Percentiles rank a stretch among this genome's conserved stretches.
These are phyloP conservation scores for Drosophila triauraria DNA, from an alignment of 1,140 invertebrate species.

Conservation along the genomic window DNA sequence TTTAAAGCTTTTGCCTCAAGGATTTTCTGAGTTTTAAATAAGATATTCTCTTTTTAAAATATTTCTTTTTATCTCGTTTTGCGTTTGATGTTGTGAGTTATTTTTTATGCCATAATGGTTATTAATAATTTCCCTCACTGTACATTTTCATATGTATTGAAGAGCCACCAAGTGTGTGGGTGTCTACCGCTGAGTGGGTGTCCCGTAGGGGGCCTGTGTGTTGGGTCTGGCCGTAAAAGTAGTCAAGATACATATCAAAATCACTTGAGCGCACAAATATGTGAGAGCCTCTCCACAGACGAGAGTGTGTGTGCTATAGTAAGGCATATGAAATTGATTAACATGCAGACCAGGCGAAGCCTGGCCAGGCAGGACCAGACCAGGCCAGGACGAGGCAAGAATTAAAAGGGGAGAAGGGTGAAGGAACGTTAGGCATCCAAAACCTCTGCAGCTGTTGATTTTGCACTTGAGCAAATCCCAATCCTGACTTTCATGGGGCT, in stretches of 20 bases:
- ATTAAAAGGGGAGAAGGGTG: neutral
- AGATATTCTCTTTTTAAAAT: too few species aligned
- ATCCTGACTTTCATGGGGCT: conserved; percentile 51
- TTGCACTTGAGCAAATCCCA: conserved; percentile 60
- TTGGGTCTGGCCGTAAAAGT: conserved; percentile 43
- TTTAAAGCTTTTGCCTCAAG: too few species aligned
- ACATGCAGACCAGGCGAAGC: conserved; percentile 35
- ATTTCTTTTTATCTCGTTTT: too few species aligned
- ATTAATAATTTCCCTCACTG: neutral
- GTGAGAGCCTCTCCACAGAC: conserved; percentile 33
- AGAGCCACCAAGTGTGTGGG: conserved; percentile 25
- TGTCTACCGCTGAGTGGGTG: conserved; percentile 25
- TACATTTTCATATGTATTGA: conserved; percentile 21
- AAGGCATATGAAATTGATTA: conserved; percentile 68
- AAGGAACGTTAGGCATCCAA: conserved; percentile 15
- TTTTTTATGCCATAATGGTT: too few species aligned
- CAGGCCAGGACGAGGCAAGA: conserved; percentile 10
- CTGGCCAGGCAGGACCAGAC: neutral
- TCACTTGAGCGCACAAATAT: conserved; percentile 69
- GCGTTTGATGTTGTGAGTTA: too few species aligned
- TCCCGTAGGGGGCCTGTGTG: conserved; percentile 16
- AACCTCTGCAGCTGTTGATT: conserved; percentile 59
- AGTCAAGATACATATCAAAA: conserved; percentile 62
- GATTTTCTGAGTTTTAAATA: too few species aligned
- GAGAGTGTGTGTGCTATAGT: conserved; percentile 53